Conservation (phyloP, 1,140 invertebrate genomes). For the Arion vulgaris region DNA sequence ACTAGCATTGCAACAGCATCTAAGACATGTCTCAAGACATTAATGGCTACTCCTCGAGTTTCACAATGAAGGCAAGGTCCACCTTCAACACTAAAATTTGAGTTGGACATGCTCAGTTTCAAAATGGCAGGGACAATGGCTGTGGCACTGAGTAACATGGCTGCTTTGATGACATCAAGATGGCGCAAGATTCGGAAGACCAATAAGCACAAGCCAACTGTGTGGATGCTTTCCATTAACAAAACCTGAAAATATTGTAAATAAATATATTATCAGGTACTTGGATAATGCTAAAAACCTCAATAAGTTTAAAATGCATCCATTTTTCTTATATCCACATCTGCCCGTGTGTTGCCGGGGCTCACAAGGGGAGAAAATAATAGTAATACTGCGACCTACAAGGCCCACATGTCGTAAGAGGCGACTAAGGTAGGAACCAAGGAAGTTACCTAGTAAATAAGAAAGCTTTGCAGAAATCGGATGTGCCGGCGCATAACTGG, state of each 20-base stretch:
- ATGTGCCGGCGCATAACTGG: too few species aligned
- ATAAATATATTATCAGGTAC: too few species aligned
- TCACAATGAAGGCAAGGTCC: not conserved
- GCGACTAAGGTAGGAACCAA: too few species aligned
- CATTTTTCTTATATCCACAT: too few species aligned
- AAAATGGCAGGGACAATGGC: slow-evolving; percentile 86
- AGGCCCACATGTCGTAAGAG: too few species aligned
- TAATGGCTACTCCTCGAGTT: not conserved
- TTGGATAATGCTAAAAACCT: too few species aligned
- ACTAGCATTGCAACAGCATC: slow-evolving; percentile 43
- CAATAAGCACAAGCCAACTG: slow-evolving; percentile 86
- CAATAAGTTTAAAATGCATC: too few species aligned
- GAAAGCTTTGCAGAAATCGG: too few species aligned
- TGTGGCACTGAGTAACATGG: slow-evolving; percentile 93
- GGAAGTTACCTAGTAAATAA: too few species aligned
- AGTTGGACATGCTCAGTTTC: slow-evolving; percentile 39
- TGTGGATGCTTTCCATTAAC: slow-evolving; percentile 88
- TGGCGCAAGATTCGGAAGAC: slow-evolving; percentile 90
- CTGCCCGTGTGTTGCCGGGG: too few species aligned
- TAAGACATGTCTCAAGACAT: slow-evolving; percentile 13
- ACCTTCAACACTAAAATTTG: not conserved
- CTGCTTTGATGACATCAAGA: slow-evolving; percentile 90
- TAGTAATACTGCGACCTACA: too few species aligned
- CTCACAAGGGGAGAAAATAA: too few species aligned
- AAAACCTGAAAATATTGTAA: slow-evolving; percentile 47